Evolutionary conservation across 2,113 vertebrate genomes (phyloP).

Genomic region (Amazona guildingii): DNA sequence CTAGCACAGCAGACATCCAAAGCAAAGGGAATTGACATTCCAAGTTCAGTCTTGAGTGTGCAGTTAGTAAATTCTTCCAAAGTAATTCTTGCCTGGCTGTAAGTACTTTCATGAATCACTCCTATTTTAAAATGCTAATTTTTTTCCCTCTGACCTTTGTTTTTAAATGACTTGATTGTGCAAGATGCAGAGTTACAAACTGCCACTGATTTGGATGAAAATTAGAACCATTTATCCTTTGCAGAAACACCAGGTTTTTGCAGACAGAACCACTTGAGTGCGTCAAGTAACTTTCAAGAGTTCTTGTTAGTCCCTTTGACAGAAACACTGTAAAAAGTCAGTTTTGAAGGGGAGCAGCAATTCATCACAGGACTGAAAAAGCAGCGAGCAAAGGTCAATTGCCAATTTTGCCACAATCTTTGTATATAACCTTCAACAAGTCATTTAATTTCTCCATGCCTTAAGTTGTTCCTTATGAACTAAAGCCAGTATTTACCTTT

Average conservation of each 20-base stretch:
- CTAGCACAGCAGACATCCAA: neutral
- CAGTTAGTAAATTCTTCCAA: neutral
- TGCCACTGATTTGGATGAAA: neutral
- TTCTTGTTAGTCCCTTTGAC: neutral
- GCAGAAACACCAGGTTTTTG: neutral
- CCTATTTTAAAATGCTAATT: neutral
- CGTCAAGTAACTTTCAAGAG: neutral
- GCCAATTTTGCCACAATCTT: neutral
- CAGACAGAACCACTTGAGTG: neutral
- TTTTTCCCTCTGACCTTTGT: neutral
- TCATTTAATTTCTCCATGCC: neutral
- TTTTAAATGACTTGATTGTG: neutral
- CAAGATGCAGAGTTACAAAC: neutral
- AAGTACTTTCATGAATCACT: neutral
- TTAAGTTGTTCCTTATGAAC: neutral
- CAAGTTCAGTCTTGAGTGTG: neutral
- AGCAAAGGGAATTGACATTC: neutral
- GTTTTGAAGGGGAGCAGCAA: neutral
- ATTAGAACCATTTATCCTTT: neutral
- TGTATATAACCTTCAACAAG: neutral
- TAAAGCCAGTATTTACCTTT: neutral
- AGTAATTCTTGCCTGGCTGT: neutral
- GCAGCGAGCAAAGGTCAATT: neutral
- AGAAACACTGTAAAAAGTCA: neutral
- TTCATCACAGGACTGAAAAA: neutral